Percentiles rank a stretch among this genome's conserved stretches.
Evolutionary conservation across 1,140 invertebrate species (phyloP).

Genomic region (Cotesia vestalis): DNA sequence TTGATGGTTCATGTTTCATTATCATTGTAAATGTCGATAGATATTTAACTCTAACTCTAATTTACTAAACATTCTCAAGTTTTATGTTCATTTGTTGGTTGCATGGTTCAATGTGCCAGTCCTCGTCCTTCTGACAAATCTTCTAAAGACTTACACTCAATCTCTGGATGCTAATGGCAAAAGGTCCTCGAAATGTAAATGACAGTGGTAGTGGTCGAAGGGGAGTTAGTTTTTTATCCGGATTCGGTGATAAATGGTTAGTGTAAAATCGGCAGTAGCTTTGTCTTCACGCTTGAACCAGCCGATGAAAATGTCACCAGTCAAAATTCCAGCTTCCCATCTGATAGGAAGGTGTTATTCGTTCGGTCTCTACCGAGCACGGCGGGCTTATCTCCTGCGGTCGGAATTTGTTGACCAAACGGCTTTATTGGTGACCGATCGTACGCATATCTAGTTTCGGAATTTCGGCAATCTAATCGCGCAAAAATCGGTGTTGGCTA

Average conservation of each 20-base stretch:
- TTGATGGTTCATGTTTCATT: too few relatives aligned
- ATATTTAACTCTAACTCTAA: constrained; percentile 3
- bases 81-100: too few relatives aligned
- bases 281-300: background rate
- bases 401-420: constrained; percentile 23
- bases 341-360: constrained; percentile 14
- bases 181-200: too few relatives aligned
- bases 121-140: too few relatives aligned
- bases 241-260: background rate
- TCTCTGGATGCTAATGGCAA: too few relatives aligned
- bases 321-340: constrained; percentile 38
- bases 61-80: too few relatives aligned
- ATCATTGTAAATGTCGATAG: background rate
- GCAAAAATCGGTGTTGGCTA: constrained; percentile 32
- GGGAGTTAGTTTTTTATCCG: too few relatives aligned
- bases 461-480: constrained; percentile 36
- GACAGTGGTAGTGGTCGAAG: too few relatives aligned
- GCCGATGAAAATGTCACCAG: constrained; percentile 35
- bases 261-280: background rate
- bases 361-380: background rate
- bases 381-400: constrained; percentile 11
- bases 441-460: background rate
- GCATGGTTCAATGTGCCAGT: too few relatives aligned
- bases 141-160: too few relatives aligned
- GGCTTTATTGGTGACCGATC: constrained; percentile 21